Evolutionary conservation across 1,140 invertebrate species (phyloP).

Genomic region (Antheraea mylitta): DNA sequence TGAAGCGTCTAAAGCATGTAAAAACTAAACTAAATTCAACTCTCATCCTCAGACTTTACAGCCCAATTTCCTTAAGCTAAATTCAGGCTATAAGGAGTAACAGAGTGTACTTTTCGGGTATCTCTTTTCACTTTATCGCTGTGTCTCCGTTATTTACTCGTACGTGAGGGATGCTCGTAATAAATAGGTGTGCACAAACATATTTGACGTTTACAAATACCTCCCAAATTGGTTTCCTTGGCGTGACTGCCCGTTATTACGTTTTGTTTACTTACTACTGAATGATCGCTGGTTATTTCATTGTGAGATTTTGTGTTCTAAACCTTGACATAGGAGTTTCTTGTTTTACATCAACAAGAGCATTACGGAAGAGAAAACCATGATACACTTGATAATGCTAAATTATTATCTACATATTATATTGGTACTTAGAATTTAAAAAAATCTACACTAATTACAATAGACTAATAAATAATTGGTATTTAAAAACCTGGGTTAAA

Average conservation of each 20-base stretch:
- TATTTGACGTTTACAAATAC: constrained; percentile 75
- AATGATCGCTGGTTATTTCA: constrained; percentile 25
- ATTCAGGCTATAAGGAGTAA: constrained; percentile 40
- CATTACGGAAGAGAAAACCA: background rate
- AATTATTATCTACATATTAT: background rate
- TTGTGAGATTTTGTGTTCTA: constrained; percentile 4
- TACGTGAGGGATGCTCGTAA: constrained; percentile 72
- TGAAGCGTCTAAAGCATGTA: constrained; percentile 35
- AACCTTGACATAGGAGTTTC: background rate
- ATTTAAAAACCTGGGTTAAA: too few species aligned
- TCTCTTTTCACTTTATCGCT: constrained; percentile 74
- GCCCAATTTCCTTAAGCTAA: constrained; percentile 32
- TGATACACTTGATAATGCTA: background rate
- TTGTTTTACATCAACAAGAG: constrained; percentile 4
- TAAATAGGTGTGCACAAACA: constrained; percentile 74
- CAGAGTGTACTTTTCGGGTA: constrained; percentile 45
- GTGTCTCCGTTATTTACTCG: constrained; percentile 74
- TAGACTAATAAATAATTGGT: too few species aligned
- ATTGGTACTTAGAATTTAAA: too few species aligned
- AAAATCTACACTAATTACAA: too few species aligned
- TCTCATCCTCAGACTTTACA: constrained; percentile 34
- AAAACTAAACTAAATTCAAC: constrained; percentile 38
- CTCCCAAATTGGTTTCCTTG: constrained; percentile 68
- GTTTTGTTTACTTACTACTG: constrained; percentile 55
- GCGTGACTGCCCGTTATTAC: constrained; percentile 65